Evolutionary conservation across 2,888 invertebrate genomes (phyloP).

Genomic region (Diaperis boleti): DNA sequence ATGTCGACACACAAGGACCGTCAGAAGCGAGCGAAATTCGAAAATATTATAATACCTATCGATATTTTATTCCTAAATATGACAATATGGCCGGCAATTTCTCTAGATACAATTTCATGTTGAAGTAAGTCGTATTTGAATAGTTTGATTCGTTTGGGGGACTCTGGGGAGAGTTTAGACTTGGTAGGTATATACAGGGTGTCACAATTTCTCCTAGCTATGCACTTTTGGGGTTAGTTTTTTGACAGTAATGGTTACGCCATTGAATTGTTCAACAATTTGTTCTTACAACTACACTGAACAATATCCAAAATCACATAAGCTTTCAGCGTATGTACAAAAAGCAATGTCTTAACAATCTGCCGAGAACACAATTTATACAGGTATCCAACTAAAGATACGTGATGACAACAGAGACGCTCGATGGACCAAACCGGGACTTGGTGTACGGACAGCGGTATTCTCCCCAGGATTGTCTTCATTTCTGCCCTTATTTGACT

Average conservation of each 20-base stretch:
- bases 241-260: constrained; percentile 32
- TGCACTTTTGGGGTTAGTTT: constrained; percentile 37
- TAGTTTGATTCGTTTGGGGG: constrained; percentile 20
- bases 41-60: constrained; percentile 28
- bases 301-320: constrained; percentile 57
- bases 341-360: constrained; percentile 46
- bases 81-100: constrained; percentile 58
- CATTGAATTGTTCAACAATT: constrained; percentile 42
- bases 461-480: background rate
- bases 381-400: constrained; percentile 3
- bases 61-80: constrained; percentile 34
- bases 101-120: constrained; percentile 33
- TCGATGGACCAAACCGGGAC: too few species aligned
- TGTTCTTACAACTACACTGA: constrained; percentile 52
- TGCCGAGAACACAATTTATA: constrained; percentile 40
- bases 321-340: constrained; percentile 54
- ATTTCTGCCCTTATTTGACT: background rate
- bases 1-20: constrained; percentile 41
- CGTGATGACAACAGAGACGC: background rate
- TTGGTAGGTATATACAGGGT: constrained; percentile 34
- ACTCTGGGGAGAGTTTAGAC: constrained; percentile 2
- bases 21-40: constrained; percentile 29
- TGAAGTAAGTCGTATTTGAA: constrained; percentile 15
- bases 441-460: background rate
- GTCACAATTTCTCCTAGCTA: constrained; percentile 34